These are phyloP conservation scores for Acromyrmex echinatior DNA, from an alignment of 1,140 invertebrate species.

Conservation along the genomic window DNA sequence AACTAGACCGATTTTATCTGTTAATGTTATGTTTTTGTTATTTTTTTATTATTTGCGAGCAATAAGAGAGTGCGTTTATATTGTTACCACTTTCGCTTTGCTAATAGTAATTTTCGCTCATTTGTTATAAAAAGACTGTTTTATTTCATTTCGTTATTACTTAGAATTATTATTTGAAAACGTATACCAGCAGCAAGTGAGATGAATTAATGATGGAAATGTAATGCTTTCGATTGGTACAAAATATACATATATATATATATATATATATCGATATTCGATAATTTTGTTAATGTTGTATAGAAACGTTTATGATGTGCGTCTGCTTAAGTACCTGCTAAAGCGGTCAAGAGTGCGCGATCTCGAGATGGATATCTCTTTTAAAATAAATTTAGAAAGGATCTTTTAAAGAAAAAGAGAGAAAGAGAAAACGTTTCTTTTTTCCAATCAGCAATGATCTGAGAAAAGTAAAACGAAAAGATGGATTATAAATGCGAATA, in stretches of 20 bases:
- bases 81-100: constrained; percentile 42
- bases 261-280: constrained; percentile 81
- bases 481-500: constrained; percentile 46
- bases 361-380: constrained; percentile 54
- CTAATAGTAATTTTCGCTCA: constrained; percentile 54
- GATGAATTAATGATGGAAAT: constrained; percentile 38
- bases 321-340: constrained; percentile 78
- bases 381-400: constrained; percentile 8
- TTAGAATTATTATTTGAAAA: constrained; percentile 51
- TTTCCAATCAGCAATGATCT: constrained; percentile 49
- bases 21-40: constrained; percentile 86
- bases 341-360: constrained; percentile 73
- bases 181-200: constrained; percentile 32
- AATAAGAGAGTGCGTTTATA: constrained; percentile 71
- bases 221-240: constrained; percentile 73
- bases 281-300: constrained; percentile 85
- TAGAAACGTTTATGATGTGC: constrained; percentile 79
- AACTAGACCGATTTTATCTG: constrained; percentile 79
- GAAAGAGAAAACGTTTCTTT: constrained; percentile 55
- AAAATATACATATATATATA: constrained; percentile 78
- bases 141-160: constrained; percentile 54
- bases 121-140: constrained; percentile 55
- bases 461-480: constrained; percentile 40
- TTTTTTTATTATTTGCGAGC: constrained; percentile 78
- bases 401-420: constrained; percentile 58